These are phyloP conservation scores for Thamnophis elegans DNA, from an alignment of 2,797 vertebrate species.

Conservation along the genomic window DNA sequence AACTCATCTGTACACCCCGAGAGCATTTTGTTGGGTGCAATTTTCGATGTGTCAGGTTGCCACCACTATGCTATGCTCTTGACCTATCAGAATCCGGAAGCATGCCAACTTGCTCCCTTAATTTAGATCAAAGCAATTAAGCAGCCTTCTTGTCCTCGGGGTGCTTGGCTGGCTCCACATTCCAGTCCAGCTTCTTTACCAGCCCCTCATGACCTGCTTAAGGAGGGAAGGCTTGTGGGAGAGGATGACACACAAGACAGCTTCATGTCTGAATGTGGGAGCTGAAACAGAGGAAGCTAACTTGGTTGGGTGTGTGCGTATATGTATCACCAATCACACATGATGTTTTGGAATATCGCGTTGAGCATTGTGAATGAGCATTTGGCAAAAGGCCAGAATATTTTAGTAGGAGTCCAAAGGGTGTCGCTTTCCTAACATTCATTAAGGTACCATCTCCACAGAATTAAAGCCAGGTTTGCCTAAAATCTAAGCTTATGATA, in stretches of 20 bases:
- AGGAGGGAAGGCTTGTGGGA: neutral
- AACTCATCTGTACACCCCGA: neutral
- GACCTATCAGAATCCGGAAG: neutral
- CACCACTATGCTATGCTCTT: neutral
- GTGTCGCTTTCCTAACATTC: neutral
- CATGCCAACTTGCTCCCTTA: slow-evolving; percentile 15
- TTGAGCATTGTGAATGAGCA: neutral
- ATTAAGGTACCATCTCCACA: neutral
- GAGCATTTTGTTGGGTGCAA: slow-evolving; percentile 10
- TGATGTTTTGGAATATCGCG: neutral
- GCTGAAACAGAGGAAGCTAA: neutral
- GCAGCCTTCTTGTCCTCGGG: neutral
- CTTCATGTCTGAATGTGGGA: neutral
- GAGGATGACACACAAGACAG: neutral
- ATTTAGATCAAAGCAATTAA: slow-evolving; percentile 33
- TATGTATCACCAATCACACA: neutral
- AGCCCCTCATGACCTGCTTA: slow-evolving; percentile 18
- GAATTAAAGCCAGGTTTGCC: neutral
- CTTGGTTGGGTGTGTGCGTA: neutral
- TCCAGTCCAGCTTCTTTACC: slow-evolving; percentile 3
- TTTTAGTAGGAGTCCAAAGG: neutral
- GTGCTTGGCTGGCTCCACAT: neutral
- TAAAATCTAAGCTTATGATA: neutral
- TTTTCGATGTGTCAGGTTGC: slow-evolving; percentile 1
- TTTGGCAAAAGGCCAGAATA: neutral